Evolutionary conservation across 2,797 vertebrate species (phyloP).

Genomic region (Liparis tanakae): DNA sequence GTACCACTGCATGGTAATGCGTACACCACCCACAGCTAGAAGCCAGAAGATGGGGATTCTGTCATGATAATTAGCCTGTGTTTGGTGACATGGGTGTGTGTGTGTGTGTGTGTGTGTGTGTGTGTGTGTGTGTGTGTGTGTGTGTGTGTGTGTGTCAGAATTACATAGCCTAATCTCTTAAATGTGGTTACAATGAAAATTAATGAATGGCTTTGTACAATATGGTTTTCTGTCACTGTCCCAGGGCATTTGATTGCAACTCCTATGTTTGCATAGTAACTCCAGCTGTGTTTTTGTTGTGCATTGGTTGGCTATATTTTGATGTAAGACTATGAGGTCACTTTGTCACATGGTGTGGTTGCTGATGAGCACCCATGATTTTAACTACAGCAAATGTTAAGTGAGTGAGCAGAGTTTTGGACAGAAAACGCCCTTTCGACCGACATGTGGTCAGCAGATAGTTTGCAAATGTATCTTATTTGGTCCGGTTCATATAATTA

Average conservation of each 20-base stretch:
- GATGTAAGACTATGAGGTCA: slow-evolving; percentile 70
- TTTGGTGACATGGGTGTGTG: slow-evolving; percentile 37
- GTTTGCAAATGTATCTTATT: slow-evolving; percentile 62
- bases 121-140: no score
- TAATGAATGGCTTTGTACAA: slow-evolving; percentile 15
- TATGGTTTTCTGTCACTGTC: slow-evolving; percentile 33
- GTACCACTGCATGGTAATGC: slow-evolving; percentile 68
- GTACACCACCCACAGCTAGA: slow-evolving; percentile 69
- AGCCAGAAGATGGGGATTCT: slow-evolving; percentile 47
- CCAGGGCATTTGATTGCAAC: slow-evolving; percentile 24
- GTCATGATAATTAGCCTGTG: slow-evolving; percentile 55
- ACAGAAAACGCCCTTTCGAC: slow-evolving; percentile 66
- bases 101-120: no score
- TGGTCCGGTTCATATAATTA: slow-evolving; percentile 58
- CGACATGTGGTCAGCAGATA: slow-evolving; percentile 60
- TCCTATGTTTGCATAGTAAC: slow-evolving; percentile 63
- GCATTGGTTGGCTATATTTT: slow-evolving; percentile 59
- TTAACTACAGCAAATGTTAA: slow-evolving; percentile 61
- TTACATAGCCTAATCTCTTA: slow-evolving; percentile 44
- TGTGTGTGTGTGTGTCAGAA: slow-evolving; percentile 50
- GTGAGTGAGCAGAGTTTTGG: slow-evolving; percentile 62
- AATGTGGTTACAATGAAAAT: slow-evolving; percentile 49
- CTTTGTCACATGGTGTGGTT: slow-evolving; percentile 66
- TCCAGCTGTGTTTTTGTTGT: slow-evolving; percentile 68
- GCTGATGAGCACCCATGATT: slow-evolving; percentile 67